Evolutionary conservation across 2,113 vertebrate genomes (phyloP).

Genomic region (Anarhynchus alexandrinus): DNA sequence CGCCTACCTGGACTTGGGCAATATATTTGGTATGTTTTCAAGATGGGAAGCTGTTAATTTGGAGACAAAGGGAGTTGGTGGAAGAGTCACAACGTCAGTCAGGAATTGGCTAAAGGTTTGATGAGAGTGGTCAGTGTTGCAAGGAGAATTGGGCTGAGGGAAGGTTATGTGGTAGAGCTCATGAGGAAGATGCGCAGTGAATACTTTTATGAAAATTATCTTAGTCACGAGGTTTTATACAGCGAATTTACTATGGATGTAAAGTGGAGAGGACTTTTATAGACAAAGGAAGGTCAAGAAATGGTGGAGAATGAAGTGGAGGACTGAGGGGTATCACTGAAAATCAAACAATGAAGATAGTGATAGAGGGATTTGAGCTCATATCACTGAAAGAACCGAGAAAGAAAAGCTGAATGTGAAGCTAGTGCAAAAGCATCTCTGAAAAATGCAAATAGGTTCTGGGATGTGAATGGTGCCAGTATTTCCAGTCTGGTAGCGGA

Average conservation of each 20-base stretch:
- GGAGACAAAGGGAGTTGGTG: neutral
- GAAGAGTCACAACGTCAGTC: neutral
- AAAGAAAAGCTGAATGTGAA: neutral
- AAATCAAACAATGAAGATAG: neutral
- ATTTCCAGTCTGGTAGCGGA: neutral
- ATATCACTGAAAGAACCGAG: rapidly evolving
- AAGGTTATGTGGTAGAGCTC: neutral
- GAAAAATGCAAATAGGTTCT: neutral
- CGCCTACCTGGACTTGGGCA: too few species aligned
- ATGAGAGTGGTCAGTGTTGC: neutral
- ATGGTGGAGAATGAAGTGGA: neutral
- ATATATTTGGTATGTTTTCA: neutral
- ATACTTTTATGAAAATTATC: neutral
- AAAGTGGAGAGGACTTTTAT: neutral
- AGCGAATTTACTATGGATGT: neutral
- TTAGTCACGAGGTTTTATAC: neutral
- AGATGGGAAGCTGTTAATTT: neutral
- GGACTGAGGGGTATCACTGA: neutral
- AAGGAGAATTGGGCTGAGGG: neutral
- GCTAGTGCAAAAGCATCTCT: neutral
- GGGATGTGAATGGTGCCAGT: neutral
- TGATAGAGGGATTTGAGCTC: neutral
- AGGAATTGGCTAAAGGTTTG: neutral
- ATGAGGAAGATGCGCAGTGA: neutral
- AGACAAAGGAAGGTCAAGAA: neutral